A percentile compares a stretch with the other conserved stretches of the same genome.
Conservation (phyloP, 37 sponge, comb jelly and placozoan genomes). For the Lycopodina hypogea region DNA sequence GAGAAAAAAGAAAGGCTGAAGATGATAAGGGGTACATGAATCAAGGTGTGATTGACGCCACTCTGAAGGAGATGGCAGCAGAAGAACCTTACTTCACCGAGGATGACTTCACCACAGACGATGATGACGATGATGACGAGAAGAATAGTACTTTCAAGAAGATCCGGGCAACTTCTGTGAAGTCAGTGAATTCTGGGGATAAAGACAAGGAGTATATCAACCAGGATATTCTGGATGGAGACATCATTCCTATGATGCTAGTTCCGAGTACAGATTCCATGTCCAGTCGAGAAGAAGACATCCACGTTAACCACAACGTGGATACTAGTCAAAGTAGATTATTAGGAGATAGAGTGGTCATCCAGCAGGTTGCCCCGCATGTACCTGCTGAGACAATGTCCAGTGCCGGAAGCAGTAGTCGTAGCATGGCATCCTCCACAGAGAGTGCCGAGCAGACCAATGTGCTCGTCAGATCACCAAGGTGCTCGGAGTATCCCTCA, state of each 20-base stretch:
- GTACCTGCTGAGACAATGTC: no score
- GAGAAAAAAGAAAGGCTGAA: not conserved
- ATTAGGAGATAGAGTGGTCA: no score
- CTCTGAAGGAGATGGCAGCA: not conserved
- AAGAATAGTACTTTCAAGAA: not conserved
- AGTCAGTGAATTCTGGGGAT: not conserved
- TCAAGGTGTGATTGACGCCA: not conserved
- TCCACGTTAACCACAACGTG: no score
- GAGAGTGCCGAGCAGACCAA: no score
- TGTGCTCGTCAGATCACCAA: not conserved
- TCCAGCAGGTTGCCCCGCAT: no score
- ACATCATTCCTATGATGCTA: slow-evolving; percentile 32
- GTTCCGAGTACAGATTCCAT: not conserved
- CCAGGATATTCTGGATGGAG: slow-evolving; percentile 46
- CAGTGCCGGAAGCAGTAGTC: no score
- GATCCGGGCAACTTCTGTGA: slow-evolving; percentile 20
- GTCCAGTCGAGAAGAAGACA: not conserved
- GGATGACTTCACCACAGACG: slow-evolving; percentile 7
- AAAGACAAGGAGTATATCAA: slow-evolving; percentile 36
- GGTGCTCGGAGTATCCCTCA: not conserved
- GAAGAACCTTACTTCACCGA: not conserved
- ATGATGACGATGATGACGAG: slow-evolving; percentile 18
- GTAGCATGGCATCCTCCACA: no score
- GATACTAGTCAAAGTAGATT: no score
- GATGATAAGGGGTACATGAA: not conserved